A percentile compares a stretch with the other conserved stretches of the same genome.
These are phyloP conservation scores for Drosophila antonietae DNA, from an alignment of 2,888 invertebrate species.

Conservation along the genomic window DNA sequence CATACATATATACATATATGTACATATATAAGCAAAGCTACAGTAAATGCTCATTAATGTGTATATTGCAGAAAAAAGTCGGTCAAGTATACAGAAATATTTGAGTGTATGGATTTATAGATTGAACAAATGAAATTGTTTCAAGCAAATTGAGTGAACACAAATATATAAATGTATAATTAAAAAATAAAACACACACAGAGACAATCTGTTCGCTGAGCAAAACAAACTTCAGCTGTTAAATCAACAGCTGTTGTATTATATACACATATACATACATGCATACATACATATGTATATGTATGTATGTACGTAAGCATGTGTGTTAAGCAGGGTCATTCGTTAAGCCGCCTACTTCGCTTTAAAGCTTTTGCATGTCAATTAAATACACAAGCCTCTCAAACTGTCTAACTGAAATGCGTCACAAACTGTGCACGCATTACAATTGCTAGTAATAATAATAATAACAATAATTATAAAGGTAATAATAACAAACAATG, in stretches of 20 bases:
- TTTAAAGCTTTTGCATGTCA: conserved; percentile 20
- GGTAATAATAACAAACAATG: conserved; percentile 16
- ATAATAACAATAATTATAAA: background rate
- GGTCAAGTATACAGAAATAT: conserved; percentile 68
- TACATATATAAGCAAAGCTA: conserved; percentile 11
- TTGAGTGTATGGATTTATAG: conserved; percentile 18
- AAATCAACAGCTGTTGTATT: conserved; percentile 31
- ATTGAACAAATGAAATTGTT: conserved; percentile 62
- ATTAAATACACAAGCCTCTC: conserved; percentile 7
- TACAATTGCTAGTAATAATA: background rate
- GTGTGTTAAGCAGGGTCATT: conserved; percentile 25
- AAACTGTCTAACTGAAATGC: conserved; percentile 23
- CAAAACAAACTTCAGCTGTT: conserved; percentile 51
- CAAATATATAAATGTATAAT: conserved; percentile 63
- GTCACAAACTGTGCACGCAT: conserved; percentile 18
- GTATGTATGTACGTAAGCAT: background rate
- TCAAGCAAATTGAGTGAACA: conserved; percentile 69
- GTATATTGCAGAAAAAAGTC: conserved; percentile 47
- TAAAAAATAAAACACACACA: conserved; percentile 40
- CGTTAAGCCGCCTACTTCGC: conserved; percentile 10
- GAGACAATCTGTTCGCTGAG: conserved; percentile 31
- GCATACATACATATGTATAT: background rate
- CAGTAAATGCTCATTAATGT: conserved; percentile 17
- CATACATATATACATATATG: conserved; percentile 7
- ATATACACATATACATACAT: background rate